phyloP scores from a whole-genome alignment of 2,888 invertebrate genomes.

The Oligia latruncula region DNA sequence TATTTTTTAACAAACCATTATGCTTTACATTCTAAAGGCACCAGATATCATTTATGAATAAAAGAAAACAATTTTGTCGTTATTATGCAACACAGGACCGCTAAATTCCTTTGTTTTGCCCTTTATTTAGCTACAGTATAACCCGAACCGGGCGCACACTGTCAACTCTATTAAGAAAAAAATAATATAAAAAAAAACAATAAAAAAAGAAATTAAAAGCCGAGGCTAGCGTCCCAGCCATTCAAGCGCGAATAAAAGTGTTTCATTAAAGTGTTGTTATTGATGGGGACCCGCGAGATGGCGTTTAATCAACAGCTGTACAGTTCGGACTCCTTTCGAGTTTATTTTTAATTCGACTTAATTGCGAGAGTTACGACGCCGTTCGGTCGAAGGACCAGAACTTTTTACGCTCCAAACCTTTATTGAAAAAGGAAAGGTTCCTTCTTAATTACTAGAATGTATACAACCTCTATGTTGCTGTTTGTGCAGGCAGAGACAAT shows the following conservation, averaged over 20 bases:
- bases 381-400: constrained; percentile 76
- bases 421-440: constrained; percentile 77
- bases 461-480: constrained; percentile 69
- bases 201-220: constrained; percentile 84
- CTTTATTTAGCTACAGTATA: constrained; percentile 72
- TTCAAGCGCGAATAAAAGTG: constrained; percentile 87
- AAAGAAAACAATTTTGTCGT: constrained; percentile 59
- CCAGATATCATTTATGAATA: constrained; percentile 59
- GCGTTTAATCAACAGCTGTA: constrained; percentile 87
- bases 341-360: constrained; percentile 89
- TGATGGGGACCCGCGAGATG: constrained; percentile 89
- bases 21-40: constrained; percentile 49
- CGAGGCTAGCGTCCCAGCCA: constrained; percentile 80
- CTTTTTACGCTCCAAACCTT: constrained; percentile 81
- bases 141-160: constrained; percentile 64
- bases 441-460: constrained; percentile 77
- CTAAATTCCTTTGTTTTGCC: constrained; percentile 73
- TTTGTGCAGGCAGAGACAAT: constrained; percentile 74
- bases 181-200: constrained; percentile 68
- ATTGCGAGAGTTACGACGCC: constrained; percentile 87
- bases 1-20: constrained; percentile 46
- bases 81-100: constrained; percentile 61
- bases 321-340: constrained; percentile 78
- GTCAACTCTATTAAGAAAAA: constrained; percentile 81
- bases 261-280: constrained; percentile 90